These are phyloP conservation scores for Psettodes erumei DNA, from an alignment of 2,113 vertebrate genomes.

Conservation along the genomic window DNA sequence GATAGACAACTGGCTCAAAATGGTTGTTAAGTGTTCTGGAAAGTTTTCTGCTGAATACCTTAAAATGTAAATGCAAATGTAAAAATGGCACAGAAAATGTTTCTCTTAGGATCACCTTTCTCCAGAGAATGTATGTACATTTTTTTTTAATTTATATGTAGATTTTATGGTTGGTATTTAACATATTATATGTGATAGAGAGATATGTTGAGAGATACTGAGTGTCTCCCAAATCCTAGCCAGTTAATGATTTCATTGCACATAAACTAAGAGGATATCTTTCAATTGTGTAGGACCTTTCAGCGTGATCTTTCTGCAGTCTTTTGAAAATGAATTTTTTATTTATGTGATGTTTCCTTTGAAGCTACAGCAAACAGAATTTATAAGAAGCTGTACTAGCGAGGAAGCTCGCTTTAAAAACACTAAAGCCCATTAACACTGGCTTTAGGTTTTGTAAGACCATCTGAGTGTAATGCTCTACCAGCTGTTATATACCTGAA, in stretches of 20 bases:
- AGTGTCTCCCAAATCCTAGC: background rate
- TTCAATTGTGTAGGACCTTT: too few relatives aligned
- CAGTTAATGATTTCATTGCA: conserved; percentile 49
- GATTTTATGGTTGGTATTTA: conserved; percentile 59
- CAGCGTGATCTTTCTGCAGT: conserved; percentile 45
- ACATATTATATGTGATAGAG: conserved; percentile 45
- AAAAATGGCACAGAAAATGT: conserved; percentile 37
- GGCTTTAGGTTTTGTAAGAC: conserved; percentile 10
- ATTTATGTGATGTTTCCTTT: conserved; percentile 37
- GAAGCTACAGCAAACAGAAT: background rate
- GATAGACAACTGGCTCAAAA: conserved; percentile 44
- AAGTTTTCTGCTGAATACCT: conserved; percentile 16
- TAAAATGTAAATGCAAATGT: conserved; percentile 54
- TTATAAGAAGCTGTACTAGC: background rate
- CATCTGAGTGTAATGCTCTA: conserved; percentile 2
- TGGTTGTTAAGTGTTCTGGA: conserved; percentile 20
- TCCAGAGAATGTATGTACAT: conserved; percentile 66
- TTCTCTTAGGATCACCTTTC: conserved; percentile 31
- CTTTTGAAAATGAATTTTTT: conserved; percentile 9
- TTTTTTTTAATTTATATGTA: conserved; percentile 73
- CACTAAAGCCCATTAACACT: conserved; percentile 2
- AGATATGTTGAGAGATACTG: conserved; percentile 25
- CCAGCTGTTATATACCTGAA: conserved; percentile 23
- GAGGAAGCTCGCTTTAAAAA: conserved; percentile 14
- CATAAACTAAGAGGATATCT: conserved; percentile 29